phyloP scores from a whole-genome alignment of 2,797 vertebrate genomes.

The Darevskia nairensis region DNA sequence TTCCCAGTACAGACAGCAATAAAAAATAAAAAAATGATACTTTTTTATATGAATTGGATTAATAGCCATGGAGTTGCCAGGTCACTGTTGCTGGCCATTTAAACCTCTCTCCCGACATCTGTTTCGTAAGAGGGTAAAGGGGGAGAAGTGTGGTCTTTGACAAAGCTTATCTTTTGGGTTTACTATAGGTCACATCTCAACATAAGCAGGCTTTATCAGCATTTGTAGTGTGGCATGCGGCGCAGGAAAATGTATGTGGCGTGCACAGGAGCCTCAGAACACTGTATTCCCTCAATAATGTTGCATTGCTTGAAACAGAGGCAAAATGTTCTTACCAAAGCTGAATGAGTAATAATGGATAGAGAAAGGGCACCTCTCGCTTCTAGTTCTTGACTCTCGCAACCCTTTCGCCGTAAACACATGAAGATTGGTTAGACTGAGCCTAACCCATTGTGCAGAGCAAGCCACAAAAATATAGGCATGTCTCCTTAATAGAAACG shows the following conservation, averaged over 20 bases:
- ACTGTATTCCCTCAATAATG: no score
- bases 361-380: no score
- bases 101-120: conserved; percentile 54
- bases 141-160: conserved; percentile 9
- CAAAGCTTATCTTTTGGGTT: conserved; percentile 13
- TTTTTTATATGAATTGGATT: conserved; percentile 63
- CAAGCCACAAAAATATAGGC: neutral
- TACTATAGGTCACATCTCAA: conserved; percentile 22
- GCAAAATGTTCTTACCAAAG: neutral
- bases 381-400: neutral
- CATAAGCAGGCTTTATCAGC: neutral
- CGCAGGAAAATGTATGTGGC: neutral
- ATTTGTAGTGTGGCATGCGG: neutral
- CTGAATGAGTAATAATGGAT: neutral
- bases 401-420: neutral
- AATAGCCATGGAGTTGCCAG: conserved; percentile 65
- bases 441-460: neutral
- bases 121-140: conserved; percentile 45
- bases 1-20: conserved; percentile 39
- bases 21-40: conserved; percentile 33
- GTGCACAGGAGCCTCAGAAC: neutral
- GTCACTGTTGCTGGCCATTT: conserved; percentile 38
- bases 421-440: neutral
- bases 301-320: neutral
- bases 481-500: neutral